These are phyloP conservation scores for Aethes cnicana DNA, from an alignment of 2,888 invertebrate genomes.

Conservation along the genomic window DNA sequence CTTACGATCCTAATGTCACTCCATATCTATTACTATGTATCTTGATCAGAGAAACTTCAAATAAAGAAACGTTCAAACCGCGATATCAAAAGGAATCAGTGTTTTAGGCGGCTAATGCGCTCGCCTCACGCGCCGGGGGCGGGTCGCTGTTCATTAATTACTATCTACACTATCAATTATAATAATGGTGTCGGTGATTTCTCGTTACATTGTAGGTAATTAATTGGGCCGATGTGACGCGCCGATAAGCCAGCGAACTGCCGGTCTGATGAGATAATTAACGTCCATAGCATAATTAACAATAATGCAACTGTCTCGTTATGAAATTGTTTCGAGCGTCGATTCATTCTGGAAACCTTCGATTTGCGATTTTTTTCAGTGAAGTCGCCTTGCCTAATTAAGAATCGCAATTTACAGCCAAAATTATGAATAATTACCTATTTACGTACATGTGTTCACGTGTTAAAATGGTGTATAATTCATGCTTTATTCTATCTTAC, in stretches of 20 bases:
- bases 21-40: no score
- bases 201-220: constrained; percentile 55
- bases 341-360: constrained; percentile 47
- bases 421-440: constrained; percentile 6
- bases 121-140: background rate
- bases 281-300: constrained; percentile 75
- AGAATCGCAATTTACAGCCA: constrained; percentile 15
- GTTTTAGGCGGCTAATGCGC: background rate
- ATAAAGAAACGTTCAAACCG: no score
- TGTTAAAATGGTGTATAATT: background rate
- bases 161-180: constrained; percentile 42
- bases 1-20: no score
- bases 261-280: constrained; percentile 77
- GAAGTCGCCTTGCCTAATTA: constrained; percentile 37
- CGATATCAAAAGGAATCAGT: no score
- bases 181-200: constrained; percentile 60
- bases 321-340: constrained; percentile 62
- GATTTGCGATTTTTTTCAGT: constrained; percentile 27
- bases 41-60: no score
- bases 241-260: constrained; percentile 69
- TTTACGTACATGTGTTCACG: background rate
- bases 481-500: no score
- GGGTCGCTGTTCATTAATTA: constrained; percentile 36
- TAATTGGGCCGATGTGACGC: constrained; percentile 70
- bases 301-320: constrained; percentile 66